Percentiles rank a stretch among this genome's conserved stretches.
These are phyloP conservation scores for Cyclina sinensis DNA, from an alignment of 1,140 invertebrate species.

Conservation along the genomic window DNA sequence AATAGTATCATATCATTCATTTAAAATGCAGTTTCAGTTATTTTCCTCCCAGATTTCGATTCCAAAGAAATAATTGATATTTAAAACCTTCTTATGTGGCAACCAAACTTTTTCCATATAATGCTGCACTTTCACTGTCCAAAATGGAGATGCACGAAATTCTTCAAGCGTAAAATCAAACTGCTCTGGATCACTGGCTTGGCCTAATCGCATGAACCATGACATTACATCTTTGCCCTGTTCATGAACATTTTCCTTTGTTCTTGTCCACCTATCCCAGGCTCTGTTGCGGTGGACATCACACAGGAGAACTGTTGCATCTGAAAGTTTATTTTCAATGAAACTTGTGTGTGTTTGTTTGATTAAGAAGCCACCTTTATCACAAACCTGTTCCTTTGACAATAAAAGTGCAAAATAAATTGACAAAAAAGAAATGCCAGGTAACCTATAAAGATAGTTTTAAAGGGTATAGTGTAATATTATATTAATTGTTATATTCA, in stretches of 20 bases:
- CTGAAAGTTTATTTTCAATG: slow-evolving; percentile 1
- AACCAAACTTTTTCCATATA: slow-evolving; percentile 23
- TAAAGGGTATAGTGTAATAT: no score
- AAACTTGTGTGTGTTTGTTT: no score
- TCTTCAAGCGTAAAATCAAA: not conserved
- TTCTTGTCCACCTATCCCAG: slow-evolving; percentile 26
- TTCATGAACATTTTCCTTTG: not conserved
- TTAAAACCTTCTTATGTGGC: slow-evolving; percentile 8
- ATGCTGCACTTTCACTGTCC: not conserved
- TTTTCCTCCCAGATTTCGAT: not conserved
- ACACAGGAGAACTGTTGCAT: slow-evolving; percentile 6
- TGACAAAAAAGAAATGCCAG: no score
- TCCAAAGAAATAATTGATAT: not conserved
- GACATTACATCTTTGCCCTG: not conserved
- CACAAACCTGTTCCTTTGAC: no score
- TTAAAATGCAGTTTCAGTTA: not conserved
- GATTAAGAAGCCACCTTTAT: no score
- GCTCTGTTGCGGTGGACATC: slow-evolving; percentile 28
- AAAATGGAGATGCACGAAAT: not conserved
- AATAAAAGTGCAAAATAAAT: no score
- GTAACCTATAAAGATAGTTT: no score
- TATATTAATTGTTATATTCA: no score
- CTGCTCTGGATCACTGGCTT: not conserved
- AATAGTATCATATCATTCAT: not conserved
- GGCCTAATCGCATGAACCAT: not conserved